These are phyloP conservation scores for Rapana venosa DNA, from an alignment of 2,888 invertebrate genomes.

Conservation along the genomic window DNA sequence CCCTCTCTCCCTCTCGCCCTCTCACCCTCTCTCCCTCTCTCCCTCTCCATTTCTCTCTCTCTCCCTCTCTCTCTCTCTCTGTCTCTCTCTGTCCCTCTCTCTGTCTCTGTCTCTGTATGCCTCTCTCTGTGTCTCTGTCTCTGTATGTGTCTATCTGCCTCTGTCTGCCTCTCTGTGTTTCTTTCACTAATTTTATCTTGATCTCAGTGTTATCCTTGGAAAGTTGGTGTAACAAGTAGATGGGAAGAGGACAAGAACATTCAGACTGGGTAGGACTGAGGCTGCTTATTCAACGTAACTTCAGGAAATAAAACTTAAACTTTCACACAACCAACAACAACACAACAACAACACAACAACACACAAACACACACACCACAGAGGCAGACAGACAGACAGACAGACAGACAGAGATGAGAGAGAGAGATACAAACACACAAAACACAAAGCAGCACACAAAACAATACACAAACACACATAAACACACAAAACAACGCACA, in stretches of 20 bases:
- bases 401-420: background rate
- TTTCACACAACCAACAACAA: background rate
- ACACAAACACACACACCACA: conserved; percentile 17
- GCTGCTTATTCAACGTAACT: too few relatives aligned
- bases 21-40: conserved; percentile 5
- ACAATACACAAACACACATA: too few relatives aligned
- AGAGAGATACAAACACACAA: too few relatives aligned
- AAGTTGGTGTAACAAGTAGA: too few relatives aligned
- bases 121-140: background rate
- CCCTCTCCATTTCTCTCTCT: background rate
- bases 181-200: background rate
- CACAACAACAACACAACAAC: background rate
- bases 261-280: too few relatives aligned
- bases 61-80: background rate
- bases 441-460: too few relatives aligned
- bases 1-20: conserved; percentile 7
- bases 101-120: background rate
- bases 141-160: background rate
- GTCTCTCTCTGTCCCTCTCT: background rate
- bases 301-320: too few relatives aligned
- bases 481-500: too few relatives aligned
- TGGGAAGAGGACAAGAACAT: too few relatives aligned
- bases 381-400: background rate
- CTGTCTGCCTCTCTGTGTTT: background rate
- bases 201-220: too few relatives aligned